Evolutionary conservation across 1,140 invertebrate species (phyloP).

Genomic region (Bicyclus anynana): DNA sequence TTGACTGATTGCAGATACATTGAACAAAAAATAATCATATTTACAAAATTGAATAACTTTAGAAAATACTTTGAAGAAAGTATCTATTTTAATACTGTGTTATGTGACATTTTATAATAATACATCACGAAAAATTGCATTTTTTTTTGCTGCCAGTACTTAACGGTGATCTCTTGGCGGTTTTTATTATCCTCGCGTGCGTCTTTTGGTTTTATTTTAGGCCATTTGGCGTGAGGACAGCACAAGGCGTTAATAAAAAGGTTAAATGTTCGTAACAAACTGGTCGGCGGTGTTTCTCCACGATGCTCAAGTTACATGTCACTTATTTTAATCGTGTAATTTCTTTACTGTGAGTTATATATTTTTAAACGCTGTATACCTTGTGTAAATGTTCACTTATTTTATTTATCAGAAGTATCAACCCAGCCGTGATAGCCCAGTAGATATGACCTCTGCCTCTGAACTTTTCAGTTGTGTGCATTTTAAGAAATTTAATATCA

Average conservation of each 20-base stretch:
- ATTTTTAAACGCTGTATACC: not conserved
- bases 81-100: too few species aligned
- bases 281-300: slow-evolving; percentile 8
- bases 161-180: slow-evolving; percentile 15
- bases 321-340: not conserved
- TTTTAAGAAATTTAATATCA: too few species aligned
- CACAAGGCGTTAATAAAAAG: slow-evolving; percentile 22
- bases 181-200: slow-evolving; percentile 26
- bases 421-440: too few species aligned
- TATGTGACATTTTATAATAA: too few species aligned
- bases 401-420: too few species aligned
- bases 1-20: too few species aligned
- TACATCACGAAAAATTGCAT: not conserved
- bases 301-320: slow-evolving; percentile 4
- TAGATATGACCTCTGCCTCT: too few species aligned
- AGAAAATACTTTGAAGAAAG: too few species aligned
- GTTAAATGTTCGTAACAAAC: slow-evolving; percentile 19
- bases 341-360: not conserved
- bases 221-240: slow-evolving; percentile 9
- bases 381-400: not conserved
- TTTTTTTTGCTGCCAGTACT: slow-evolving; percentile 11
- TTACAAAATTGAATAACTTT: too few species aligned
- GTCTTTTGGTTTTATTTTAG: slow-evolving; percentile 25
- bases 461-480: too few species aligned
- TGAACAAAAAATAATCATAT: too few species aligned